phyloP scores from a whole-genome alignment of 1,140 invertebrate species.

The Platyscapa corneri region DNA sequence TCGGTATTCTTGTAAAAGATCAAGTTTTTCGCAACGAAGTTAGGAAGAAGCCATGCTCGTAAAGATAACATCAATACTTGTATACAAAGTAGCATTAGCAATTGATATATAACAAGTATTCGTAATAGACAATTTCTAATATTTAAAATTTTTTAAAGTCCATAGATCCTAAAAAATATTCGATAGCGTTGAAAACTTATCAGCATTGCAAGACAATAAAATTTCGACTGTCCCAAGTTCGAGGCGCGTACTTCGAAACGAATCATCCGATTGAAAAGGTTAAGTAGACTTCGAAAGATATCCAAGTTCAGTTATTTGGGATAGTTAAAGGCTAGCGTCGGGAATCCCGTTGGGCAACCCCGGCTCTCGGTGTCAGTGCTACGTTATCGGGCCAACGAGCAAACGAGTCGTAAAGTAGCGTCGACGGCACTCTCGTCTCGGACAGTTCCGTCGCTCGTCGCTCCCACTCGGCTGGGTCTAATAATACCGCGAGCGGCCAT shows the following conservation, averaged over 20 bases:
- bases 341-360: not conserved
- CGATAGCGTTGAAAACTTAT: not conserved
- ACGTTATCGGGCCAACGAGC: not conserved
- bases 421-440: slow-evolving; percentile 36
- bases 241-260: not conserved
- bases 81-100: not conserved
- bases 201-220: not conserved
- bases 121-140: too few species aligned
- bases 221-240: not conserved
- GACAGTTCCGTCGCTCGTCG: slow-evolving; percentile 57
- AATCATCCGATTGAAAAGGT: not conserved
- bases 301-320: not conserved
- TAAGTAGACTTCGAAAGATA: too few species aligned
- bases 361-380: not conserved
- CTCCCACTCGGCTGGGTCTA: slow-evolving; percentile 59
- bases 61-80: not conserved
- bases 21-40: too few species aligned
- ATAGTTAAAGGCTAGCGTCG: not conserved
- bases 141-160: too few species aligned
- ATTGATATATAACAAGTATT: not conserved
- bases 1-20: too few species aligned
- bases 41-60: too few species aligned
- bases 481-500: slow-evolving; percentile 63
- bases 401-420: not conserved
- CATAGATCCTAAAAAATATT: too few species aligned